Base-by-base conservation (phyloP, 2,797 vertebrate species). In the Falco novaeseelandiae region DNA sequence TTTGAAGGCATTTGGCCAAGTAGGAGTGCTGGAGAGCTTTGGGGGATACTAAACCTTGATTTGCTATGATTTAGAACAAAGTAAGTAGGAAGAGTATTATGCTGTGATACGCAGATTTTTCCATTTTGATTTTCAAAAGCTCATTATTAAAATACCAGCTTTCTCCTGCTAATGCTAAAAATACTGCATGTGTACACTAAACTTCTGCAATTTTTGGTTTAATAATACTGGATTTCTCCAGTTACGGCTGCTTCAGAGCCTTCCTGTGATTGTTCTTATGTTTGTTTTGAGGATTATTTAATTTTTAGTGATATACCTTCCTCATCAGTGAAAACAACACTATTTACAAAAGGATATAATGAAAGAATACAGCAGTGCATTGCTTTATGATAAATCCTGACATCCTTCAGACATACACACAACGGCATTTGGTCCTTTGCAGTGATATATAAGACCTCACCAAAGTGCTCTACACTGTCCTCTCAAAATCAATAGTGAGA, bases 321-420 rank as follows among this genome's bases (percentile, higher is more conserved):
- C 54, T 78, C 57, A 95, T 52, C 66, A 89, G 46, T 89, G 89
- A 95, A 93, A 97, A 83, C 32, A 59, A 79, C 69, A 81, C 96
- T 97, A 89, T 96, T 97, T 97, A 76, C 66, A 84, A 76, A 95
- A 86, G 54, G 12, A 29, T 86, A 66, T 85, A 92, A 89, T 95
- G 90, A 87, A 88, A 89, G 74, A 81, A 38, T 91, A 52, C 52
- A 79, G 70, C 21, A 61, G 72, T 73, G 42, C 34, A 42, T 83
- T 14, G 25, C 48, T 71, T 83, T 59, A 29, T 95, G 52, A 63
- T 92, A 83, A 96, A 96, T 97, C 82, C 73, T 87, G 86, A 88
- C 80, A 38, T 66, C 34, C 42, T 91, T 93, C 92, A 95, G 52
- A 48, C 17, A 4, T 79, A 76, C 12, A 4, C 70, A 89, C 88